Percentiles rank a stretch among this genome's conserved stretches.
These are phyloP conservation scores for Rhea pennata DNA, from an alignment of 2,113 vertebrate species.

Conservation along the genomic window DNA sequence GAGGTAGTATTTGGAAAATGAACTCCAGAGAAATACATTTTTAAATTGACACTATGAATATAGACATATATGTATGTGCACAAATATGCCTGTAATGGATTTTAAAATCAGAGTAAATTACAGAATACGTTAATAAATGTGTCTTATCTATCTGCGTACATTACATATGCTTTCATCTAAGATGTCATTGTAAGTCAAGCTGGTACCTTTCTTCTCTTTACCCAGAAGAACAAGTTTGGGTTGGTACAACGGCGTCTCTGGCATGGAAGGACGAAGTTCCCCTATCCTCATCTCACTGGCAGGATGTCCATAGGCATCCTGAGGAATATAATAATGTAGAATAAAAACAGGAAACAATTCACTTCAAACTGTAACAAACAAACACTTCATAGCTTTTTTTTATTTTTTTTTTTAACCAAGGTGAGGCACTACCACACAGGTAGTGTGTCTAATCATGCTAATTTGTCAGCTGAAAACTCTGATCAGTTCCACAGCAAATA, in stretches of 20 bases:
- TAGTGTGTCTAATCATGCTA: background rate
- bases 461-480: background rate
- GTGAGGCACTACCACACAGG: background rate
- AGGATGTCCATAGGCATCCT: slow-evolving; percentile 96
- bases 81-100: accelerated
- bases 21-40: background rate
- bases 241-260: slow-evolving; percentile 95
- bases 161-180: background rate
- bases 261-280: slow-evolving; percentile 95
- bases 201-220: slow-evolving; percentile 98
- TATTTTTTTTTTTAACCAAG: background rate
- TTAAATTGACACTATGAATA: accelerated
- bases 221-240: slow-evolving; percentile 97
- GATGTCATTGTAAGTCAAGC: background rate
- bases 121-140: background rate
- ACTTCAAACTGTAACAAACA: background rate
- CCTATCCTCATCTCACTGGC: slow-evolving; percentile 97
- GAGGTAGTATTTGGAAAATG: background rate
- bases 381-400: background rate
- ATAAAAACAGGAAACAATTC: background rate
- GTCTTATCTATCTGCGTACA: background rate
- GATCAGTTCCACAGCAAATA: background rate
- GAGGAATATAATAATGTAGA: slow-evolving; percentile 65
- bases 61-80: accelerated
- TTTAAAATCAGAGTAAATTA: background rate